phyloP scores from a whole-genome alignment of 2,797 vertebrate genomes.

The Neomorphus geoffroyi region DNA sequence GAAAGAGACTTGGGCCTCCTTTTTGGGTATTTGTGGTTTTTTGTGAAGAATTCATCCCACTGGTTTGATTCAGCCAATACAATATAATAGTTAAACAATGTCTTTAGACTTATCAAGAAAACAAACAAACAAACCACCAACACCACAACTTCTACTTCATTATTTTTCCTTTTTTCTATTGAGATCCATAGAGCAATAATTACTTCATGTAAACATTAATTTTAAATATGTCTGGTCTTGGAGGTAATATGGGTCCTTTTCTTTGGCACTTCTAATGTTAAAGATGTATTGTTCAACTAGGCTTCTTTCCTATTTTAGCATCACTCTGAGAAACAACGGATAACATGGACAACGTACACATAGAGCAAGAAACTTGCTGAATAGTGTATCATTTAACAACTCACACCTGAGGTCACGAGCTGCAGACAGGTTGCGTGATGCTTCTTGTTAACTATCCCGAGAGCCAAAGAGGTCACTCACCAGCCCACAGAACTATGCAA shows the following conservation, averaged over 20 bases:
- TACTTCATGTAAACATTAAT: not conserved
- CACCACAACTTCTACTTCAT: not conserved
- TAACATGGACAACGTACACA: not conserved
- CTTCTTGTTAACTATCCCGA: not conserved
- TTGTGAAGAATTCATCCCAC: not conserved
- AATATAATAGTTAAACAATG: not conserved
- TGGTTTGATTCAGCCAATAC: not conserved
- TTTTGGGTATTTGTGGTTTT: not conserved
- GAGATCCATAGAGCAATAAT: not conserved
- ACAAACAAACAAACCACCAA: not conserved
- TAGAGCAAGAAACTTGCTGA: not conserved
- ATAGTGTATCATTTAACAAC: not conserved
- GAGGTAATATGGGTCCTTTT: not conserved
- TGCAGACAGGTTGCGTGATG: not conserved
- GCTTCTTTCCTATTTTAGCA: not conserved
- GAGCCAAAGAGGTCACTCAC: not conserved
- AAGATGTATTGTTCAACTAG: not conserved
- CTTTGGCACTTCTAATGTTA: not conserved
- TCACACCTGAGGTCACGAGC: not conserved
- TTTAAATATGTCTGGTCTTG: not conserved
- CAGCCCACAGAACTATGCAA: not conserved
- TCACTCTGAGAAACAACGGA: not conserved
- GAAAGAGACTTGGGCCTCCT: not conserved
- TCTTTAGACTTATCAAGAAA: not conserved
- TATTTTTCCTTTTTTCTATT: not conserved